Percentiles rank a stretch among this genome's conserved stretches.
Conservation (phyloP, 2,113 vertebrate genomes). For the Mesocricetus auratus region DNA sequence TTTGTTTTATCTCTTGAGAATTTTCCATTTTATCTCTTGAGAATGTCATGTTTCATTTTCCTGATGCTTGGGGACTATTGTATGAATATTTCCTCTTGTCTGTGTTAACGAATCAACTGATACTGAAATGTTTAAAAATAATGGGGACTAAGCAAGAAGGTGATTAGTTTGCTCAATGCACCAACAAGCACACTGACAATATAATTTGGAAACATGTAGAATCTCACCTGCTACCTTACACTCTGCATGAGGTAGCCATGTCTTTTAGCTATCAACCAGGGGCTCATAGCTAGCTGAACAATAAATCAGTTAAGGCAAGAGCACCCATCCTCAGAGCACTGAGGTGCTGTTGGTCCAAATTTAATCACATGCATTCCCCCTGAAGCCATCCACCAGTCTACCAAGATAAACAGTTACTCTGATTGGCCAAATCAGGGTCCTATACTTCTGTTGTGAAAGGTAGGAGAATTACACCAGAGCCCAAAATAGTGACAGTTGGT, state of each 20-base stretch:
- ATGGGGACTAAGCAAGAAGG: background rate
- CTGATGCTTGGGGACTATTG: background rate
- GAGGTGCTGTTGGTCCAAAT: background rate
- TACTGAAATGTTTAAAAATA: background rate
- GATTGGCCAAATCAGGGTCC: background rate
- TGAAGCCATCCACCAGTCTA: background rate
- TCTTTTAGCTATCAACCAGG: background rate
- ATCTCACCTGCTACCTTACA: background rate
- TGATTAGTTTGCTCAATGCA: background rate
- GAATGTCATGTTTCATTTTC: background rate
- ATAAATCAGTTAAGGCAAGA: background rate
- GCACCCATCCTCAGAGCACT: background rate
- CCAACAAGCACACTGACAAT: background rate
- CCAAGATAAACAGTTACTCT: background rate
- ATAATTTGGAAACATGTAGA: background rate
- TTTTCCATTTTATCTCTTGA: background rate
- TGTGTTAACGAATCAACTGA: background rate
- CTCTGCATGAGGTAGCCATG: background rate
- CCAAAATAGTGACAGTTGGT: background rate
- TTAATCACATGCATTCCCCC: background rate
- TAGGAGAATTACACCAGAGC: background rate
- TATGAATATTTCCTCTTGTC: background rate
- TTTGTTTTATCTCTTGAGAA: background rate
- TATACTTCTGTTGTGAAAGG: background rate
- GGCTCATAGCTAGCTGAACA: background rate